Evolutionary conservation across 2,797 vertebrate genomes (phyloP), one percentile per base, ranked within the genome.

Genomic region (Antennarius maculatus): DNA sequence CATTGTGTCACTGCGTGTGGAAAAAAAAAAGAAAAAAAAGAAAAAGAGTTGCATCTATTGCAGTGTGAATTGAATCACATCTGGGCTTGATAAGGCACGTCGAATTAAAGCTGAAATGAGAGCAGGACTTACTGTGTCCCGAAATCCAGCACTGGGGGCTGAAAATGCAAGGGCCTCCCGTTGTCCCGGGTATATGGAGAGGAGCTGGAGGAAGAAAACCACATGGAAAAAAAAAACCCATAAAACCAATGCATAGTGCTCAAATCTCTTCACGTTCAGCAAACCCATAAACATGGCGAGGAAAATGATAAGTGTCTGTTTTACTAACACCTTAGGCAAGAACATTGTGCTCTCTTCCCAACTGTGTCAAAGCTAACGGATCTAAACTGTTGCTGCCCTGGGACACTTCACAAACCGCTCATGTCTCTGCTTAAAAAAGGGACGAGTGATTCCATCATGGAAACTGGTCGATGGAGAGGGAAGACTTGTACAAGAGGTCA

Each of bases 71-170:
- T 47, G 15, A 69, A 29, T 4, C 39, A 39, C 16, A 37, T 17
- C n/a, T 39, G 12, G 48, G 54, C 54, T 61, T 71, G 62, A 73
- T 37, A 45, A 11, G 37, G 9, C 37, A 45, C 0, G 46, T 67
- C 18, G 48, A 37, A 31, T 41, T 23, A 60, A 71, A 79, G 11
- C 1, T 60, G 6, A 41, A 67, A 59, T 60, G 56, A 74, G 42
- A 80, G 18, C 10, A 60, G 46, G 14, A 91, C 94, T 97, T 92
- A 99, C 97, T 99, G 97, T 75, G 92, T 90, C 87, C 96, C 96
- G 87, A 98, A 99, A 92, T 97, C 95, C 88, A 99, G 82, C 71
- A 91, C 89, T 67, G 96, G 94, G 0, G 97, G 97, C 79, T 97
- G 95, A 88, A 99, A 96, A 92, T 93, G 91, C 89, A 99, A 91